Conservation (phyloP, 2,113 vertebrate species). For the Rafetus swinhoei region DNA sequence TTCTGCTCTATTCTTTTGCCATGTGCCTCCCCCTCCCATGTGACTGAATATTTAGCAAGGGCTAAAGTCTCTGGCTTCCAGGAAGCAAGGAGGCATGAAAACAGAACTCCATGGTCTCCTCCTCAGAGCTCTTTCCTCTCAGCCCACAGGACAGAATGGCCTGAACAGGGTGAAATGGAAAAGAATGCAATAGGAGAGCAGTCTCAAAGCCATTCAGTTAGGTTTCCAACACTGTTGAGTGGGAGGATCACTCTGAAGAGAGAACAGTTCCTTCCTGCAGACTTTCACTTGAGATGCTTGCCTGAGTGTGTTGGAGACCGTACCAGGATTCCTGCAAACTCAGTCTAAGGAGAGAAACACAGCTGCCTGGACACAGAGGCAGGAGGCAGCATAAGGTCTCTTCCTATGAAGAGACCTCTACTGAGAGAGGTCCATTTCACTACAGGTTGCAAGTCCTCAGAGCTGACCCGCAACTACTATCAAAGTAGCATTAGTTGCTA, state of each 20-base stretch:
- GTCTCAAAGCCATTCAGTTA: rapidly evolving
- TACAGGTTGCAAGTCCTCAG: background rate
- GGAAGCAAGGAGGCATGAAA: background rate
- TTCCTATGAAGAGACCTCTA: background rate
- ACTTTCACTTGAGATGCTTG: background rate
- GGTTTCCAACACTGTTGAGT: background rate
- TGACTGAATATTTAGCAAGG: background rate
- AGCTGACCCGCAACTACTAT: too few relatives aligned
- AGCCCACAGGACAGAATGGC: rapidly evolving
- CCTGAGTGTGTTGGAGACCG: background rate
- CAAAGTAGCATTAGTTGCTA: background rate
- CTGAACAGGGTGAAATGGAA: background rate
- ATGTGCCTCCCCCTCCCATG: background rate
- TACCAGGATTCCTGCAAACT: background rate
- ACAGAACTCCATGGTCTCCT: background rate
- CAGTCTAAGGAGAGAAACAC: background rate
- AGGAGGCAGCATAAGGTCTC: background rate
- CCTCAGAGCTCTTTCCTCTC: background rate
- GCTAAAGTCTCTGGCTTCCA: background rate
- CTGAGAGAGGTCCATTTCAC: background rate
- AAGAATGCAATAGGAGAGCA: background rate
- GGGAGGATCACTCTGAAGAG: background rate
- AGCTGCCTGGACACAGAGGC: background rate
- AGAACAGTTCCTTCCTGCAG: background rate
- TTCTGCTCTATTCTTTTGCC: background rate